A percentile compares a stretch with the other conserved stretches of the same genome.
Evolutionary conservation across 2,888 invertebrate species (phyloP).

Genomic region (Machimus atricapillus): DNA sequence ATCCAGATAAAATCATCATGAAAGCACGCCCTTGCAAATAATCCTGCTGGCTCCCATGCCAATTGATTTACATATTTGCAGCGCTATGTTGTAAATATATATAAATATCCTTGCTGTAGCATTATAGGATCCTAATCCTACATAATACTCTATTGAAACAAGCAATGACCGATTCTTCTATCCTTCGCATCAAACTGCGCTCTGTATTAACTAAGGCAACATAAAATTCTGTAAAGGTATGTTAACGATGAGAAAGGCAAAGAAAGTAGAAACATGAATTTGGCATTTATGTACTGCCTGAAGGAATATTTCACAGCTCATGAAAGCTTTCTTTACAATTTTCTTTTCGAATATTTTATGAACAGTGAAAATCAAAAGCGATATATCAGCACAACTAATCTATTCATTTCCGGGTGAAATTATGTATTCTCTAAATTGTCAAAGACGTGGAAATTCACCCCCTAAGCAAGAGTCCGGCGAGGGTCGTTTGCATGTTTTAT

Average conservation of each 20-base stretch:
- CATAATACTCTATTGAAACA: no score
- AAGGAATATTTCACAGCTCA: background rate
- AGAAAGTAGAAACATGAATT: background rate
- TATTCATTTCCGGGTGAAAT: slow-evolving; percentile 11
- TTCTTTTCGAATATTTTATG: background rate
- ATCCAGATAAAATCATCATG: no score
- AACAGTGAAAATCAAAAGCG: background rate
- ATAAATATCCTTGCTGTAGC: no score
- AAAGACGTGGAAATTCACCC: background rate
- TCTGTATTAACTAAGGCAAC: no score
- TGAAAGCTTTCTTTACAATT: background rate
- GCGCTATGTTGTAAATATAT: no score
- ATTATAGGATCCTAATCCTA: no score
- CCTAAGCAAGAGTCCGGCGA: background rate
- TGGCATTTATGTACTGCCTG: background rate
- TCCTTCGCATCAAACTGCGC: no score
- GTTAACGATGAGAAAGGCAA: background rate
- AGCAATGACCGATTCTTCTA: no score
- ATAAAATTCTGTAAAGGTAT: no score
- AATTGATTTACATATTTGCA: no score
- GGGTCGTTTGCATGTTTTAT: slow-evolving; percentile 38
- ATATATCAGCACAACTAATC: slow-evolving; percentile 28
- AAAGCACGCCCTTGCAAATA: no score
- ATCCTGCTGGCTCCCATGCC: no score
- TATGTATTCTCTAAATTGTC: background rate